Percentiles rank a stretch among this genome's conserved stretches.
Evolutionary conservation across 2,113 vertebrate genomes (phyloP).

Genomic region (Hippocampus comes): DNA sequence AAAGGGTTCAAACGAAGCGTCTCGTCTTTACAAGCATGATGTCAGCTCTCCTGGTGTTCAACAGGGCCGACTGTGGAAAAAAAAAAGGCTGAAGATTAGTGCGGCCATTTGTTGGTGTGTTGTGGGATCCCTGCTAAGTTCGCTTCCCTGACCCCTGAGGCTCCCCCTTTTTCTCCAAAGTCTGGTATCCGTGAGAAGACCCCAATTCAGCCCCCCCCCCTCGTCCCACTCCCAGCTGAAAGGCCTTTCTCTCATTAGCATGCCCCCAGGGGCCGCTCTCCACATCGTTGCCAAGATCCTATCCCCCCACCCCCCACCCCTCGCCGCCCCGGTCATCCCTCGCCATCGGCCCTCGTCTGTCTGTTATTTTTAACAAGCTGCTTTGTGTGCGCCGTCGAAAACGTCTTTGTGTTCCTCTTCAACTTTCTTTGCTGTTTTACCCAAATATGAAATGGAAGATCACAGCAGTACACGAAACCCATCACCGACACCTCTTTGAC

Average conservation of each 20-base stretch:
- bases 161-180: conserved; percentile 48
- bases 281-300: conserved; percentile 55
- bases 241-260: conserved; percentile 67
- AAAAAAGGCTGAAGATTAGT: conserved; percentile 52
- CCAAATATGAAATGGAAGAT: not conserved
- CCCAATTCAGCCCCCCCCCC: conserved; percentile 43
- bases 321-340: conserved; percentile 27
- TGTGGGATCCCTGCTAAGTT: conserved; percentile 69
- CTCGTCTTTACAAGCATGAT: conserved; percentile 30
- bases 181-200: conserved; percentile 68
- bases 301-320: conserved; percentile 28
- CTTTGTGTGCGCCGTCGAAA: conserved; percentile 8
- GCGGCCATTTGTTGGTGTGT: conserved; percentile 48
- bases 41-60: conserved; percentile 43
- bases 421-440: not conserved
- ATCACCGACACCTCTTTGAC: not conserved
- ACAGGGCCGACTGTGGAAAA: conserved; percentile 34
- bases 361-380: conserved; percentile 30
- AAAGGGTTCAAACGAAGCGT: conserved; percentile 9
- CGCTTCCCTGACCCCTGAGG: conserved; percentile 69
- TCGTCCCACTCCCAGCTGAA: conserved; percentile 44
- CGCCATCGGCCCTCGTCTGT: conserved; percentile 9
- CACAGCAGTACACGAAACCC: not conserved
- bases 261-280: conserved; percentile 51
- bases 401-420: not conserved